A percentile compares a stretch with the other conserved stretches of the same genome.
These are phyloP conservation scores for Bombus vancouverensis DNA, from an alignment of 1,140 invertebrate genomes.

Conservation along the genomic window DNA sequence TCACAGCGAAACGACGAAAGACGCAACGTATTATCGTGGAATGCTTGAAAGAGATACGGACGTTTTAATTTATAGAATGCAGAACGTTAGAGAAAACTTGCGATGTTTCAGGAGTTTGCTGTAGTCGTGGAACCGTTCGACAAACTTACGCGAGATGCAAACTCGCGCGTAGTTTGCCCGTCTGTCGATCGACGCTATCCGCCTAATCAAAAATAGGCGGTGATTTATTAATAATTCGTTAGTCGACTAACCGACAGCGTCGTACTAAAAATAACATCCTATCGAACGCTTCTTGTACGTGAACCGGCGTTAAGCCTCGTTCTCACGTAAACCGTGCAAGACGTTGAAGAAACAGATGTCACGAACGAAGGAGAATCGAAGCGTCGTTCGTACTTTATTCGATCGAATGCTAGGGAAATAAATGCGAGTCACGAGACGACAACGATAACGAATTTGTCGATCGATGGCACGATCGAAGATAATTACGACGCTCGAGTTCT, in stretches of 20 bases:
- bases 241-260: neutral
- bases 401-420: neutral
- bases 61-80: neutral
- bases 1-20: neutral
- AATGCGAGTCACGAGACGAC: neutral
- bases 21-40: no score
- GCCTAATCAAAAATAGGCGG: neutral
- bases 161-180: neutral
- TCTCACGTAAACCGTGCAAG: neutral
- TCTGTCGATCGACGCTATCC: neutral
- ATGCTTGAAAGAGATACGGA: neutral
- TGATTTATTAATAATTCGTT: slow-evolving; percentile 12
- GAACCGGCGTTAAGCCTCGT: neutral
- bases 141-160: neutral
- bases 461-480: neutral
- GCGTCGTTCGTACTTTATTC: neutral
- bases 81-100: neutral
- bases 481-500: neutral
- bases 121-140: neutral
- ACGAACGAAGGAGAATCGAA: neutral
- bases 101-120: neutral
- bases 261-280: neutral
- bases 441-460: neutral
- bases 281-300: neutral
- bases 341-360: neutral